Evolutionary conservation across 2,797 vertebrate genomes (phyloP), one percentile per base, ranked within the genome.

Genomic region (Sciurus vulgaris): DNA sequence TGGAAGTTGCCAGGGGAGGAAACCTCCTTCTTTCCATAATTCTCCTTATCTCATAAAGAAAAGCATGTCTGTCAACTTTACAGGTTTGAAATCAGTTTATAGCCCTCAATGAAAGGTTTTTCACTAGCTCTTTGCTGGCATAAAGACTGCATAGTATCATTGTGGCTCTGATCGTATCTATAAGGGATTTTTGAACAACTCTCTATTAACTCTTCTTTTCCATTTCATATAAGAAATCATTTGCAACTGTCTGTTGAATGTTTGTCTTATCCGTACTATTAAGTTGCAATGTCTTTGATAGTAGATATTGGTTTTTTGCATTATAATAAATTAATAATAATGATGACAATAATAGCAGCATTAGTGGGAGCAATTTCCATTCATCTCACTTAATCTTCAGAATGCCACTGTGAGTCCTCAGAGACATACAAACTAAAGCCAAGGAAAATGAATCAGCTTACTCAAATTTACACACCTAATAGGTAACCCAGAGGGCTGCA

Each of bases 201-300:
- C 30, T 41, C 11, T 3, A 63, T 76, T 54, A 76, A n/a, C 5
- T 70, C 2, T 33, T 59, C 13, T 30, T 33, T 81, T 63, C 38
- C 20, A 30, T 70, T 28, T 85, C 61, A 56, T 41, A 41, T 26
- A 41, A 15, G 65, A 15, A 12, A 38, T 47, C 56, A 49, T 92
- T 83, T 7, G 49, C 89, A 24, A 35, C 33, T 67, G 15, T 49
- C 4, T 84, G 13, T 47, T 56, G 14, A 93, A 86, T 54, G 1
- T 70, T 69, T 89, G 20, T 72, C n/a, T 85, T 92, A 69, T 85
- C 81, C 77, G 38, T 24, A 69, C 49, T 87, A 91, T 70, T 86
- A 74, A 76, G 41, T 67, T 81, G 1, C 1, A 83, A 69, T 74
- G 7, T 63, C 24, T 81, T 81, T 77, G 5, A 24, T 35, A 61